phyloP scores from a whole-genome alignment of 2,888 invertebrate species.

The Pterostichus madidus region DNA sequence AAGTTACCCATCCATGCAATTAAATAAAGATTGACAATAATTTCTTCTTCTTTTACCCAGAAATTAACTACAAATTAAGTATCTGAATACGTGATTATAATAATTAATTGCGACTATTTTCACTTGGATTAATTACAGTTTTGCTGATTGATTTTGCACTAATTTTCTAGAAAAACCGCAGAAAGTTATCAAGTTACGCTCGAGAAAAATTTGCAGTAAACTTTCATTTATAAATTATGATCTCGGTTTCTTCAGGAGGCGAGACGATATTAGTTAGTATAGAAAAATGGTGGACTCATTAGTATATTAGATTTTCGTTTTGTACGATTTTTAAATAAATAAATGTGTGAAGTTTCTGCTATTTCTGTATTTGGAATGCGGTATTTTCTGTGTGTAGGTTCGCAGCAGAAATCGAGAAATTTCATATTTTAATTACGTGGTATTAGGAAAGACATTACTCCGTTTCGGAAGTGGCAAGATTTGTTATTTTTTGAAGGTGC shows the following conservation, averaged over 20 bases:
- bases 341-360: not conserved
- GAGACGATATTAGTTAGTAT: not conserved
- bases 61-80: not conserved
- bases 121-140: slow-evolving; percentile 2
- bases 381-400: not conserved
- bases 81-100: not conserved
- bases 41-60: too few species aligned
- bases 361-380: not conserved
- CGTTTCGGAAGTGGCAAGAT: too few species aligned
- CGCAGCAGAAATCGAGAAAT: not conserved
- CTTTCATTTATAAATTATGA: slow-evolving; percentile 13
- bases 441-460: not conserved
- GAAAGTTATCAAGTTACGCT: not conserved
- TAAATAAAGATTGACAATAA: too few species aligned
- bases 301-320: not conserved
- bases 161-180: not conserved
- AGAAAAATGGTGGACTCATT: not conserved
- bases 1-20: too few species aligned
- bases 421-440: not conserved
- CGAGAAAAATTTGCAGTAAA: not conserved
- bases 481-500: too few species aligned
- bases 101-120: slow-evolving; percentile 7
- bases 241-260: not conserved
- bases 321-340: not conserved
- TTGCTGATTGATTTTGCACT: not conserved